Base-by-base conservation (phyloP, 2,113 vertebrate species). In the Copsychus sechellarum region DNA sequence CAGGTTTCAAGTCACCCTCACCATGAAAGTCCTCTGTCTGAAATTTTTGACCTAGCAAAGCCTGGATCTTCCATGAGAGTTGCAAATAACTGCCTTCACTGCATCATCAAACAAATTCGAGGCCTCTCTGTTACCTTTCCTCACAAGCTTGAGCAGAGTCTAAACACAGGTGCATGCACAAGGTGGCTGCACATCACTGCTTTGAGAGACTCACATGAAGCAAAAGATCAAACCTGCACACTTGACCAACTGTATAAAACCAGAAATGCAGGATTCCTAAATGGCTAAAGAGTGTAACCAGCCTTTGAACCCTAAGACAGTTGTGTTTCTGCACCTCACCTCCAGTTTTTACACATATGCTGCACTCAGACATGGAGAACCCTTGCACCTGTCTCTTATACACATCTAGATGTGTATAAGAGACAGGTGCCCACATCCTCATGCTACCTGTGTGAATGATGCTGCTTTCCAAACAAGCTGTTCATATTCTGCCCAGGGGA, bases 141-240 rank as follows among this genome's bases (percentile, higher is more conserved):
- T 60, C 38, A 67, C 21, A 51, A 71, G n/a, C 40, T 47, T 20
- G n/a, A 81, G 21, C 60, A 70, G 78, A 88, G 31, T 48, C 47
- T 65, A 40, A 62, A n/a, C 22, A 29, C 0, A 2, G 8, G 12
- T 28, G 25, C 6, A 0, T 3, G 14, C 47, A 51, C 0, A 0
- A 71, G n/a, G 25, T 45, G 79, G 56, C 51, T 29, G 34, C 8
- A 11, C 0, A 0, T 31, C 29, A 60, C 26, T 66, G 11, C n/a
- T 84, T 56, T 29, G 43, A 78, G 53, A 81, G 25, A 15, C 9
- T 51, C 18, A 25, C 34, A 18, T 11, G 26, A 83, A 83, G 47
- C 47, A 78, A 74, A 86, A 81, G 26, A 77, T 43, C 58, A 84
- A 62, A 80, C 13, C 24, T 48, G 51, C 83, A 24, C 43, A 42